A percentile compares a stretch with the other conserved stretches of the same genome.
Evolutionary conservation across 2,797 vertebrate genomes (phyloP).

Genomic region (Pelochelys cantorii): DNA sequence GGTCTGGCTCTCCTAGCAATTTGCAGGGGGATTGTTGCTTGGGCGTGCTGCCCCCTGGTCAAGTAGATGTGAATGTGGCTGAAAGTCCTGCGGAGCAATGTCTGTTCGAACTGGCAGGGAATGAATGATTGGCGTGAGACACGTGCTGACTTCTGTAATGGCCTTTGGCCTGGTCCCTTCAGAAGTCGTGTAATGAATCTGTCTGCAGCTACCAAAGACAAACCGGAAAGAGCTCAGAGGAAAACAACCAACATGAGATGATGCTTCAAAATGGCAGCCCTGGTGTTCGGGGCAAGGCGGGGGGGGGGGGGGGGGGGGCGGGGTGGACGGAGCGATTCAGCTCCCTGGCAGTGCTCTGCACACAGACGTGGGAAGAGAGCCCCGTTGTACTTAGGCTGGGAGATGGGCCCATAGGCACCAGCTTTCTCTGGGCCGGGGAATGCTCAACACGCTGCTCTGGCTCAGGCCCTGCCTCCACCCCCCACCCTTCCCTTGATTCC

Average conservation of each 20-base stretch:
- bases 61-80: background rate
- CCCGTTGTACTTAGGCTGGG: background rate
- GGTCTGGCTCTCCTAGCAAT: background rate
- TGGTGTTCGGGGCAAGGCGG: background rate
- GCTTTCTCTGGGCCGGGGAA: no score
- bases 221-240: background rate
- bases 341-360: background rate
- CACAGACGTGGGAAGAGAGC: background rate
- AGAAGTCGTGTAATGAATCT: background rate
- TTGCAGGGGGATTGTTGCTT: background rate
- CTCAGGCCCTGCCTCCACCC: no score
- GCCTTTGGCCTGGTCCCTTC: background rate
- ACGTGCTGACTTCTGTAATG: background rate
- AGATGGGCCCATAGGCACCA: background rate
- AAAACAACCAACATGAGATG: background rate
- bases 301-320: no score
- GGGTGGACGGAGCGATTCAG: background rate
- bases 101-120: background rate
- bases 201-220: background rate
- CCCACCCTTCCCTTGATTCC: no score
- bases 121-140: background rate
- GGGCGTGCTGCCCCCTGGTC: background rate
- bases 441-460: no score
- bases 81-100: background rate
- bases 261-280: background rate